Conservation (phyloP, 2,888 invertebrate genomes). For the Perizoma flavofasciatum region DNA sequence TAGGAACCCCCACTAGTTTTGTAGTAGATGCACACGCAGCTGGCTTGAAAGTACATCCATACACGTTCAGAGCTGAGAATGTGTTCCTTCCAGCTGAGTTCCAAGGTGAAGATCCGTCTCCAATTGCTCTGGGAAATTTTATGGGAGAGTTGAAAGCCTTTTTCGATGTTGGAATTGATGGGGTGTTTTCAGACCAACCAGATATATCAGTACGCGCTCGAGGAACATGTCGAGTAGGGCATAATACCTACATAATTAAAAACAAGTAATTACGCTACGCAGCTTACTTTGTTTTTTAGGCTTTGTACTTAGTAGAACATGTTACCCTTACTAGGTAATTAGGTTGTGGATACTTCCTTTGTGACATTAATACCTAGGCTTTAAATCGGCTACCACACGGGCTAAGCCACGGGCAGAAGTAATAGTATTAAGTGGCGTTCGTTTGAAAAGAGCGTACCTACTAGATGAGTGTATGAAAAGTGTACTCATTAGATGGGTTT, state of each 20-base stretch:
- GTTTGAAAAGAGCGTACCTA: no score
- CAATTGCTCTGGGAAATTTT: constrained; percentile 59
- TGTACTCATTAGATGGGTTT: no score
- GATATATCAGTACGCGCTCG: constrained; percentile 61
- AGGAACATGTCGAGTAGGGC: constrained; percentile 38
- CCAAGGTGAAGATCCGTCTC: constrained; percentile 50
- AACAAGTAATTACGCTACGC: constrained; percentile 5
- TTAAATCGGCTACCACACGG: no score
- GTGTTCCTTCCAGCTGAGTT: constrained; percentile 65
- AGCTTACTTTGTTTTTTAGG: no score
- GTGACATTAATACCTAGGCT: no score
- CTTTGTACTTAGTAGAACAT: no score
- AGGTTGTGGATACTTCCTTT: no score
- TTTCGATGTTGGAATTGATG: constrained; percentile 69
- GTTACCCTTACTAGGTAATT: no score
- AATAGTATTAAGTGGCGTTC: no score
- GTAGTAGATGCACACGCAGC: constrained; percentile 66
- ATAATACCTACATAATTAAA: not conserved
- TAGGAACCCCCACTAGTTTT: constrained; percentile 62
- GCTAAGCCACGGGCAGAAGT: no score
- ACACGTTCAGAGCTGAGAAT: constrained; percentile 74
- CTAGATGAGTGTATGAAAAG: no score
- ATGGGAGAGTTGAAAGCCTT: constrained; percentile 63
- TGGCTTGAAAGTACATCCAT: constrained; percentile 74
- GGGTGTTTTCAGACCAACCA: constrained; percentile 72